A percentile compares a stretch with the other conserved stretches of the same genome.
These are phyloP conservation scores for Ciconia nigra DNA, from an alignment of 2,797 vertebrate genomes.

Conservation along the genomic window DNA sequence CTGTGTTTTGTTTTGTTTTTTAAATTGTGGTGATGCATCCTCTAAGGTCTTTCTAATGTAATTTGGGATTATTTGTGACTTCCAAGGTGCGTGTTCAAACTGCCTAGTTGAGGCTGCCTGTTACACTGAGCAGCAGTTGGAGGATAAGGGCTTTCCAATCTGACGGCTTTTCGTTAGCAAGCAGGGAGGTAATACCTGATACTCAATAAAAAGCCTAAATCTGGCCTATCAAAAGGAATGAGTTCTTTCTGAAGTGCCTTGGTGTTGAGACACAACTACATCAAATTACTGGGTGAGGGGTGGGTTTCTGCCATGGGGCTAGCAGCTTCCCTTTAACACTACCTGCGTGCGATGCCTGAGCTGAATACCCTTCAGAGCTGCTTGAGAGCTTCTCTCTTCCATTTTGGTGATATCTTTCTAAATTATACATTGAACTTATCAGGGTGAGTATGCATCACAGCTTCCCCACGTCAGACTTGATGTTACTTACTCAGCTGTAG, in stretches of 20 bases:
- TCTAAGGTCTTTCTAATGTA: background rate
- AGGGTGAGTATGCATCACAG: constrained; percentile 72
- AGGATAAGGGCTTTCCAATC: background rate
- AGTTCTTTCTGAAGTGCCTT: background rate
- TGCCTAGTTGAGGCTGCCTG: background rate
- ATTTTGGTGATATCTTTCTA: constrained; percentile 74
- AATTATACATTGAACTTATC: constrained; percentile 76
- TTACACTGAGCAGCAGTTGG: background rate
- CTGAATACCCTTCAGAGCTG: constrained; percentile 61
- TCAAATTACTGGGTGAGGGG: background rate
- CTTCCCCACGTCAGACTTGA: constrained; percentile 58
- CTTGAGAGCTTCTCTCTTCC: constrained; percentile 66
- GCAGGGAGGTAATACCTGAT: background rate
- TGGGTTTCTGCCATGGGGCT: background rate
- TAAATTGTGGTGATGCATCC: background rate
- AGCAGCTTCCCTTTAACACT: background rate
- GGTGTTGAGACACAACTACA: background rate
- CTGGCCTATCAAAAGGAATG: background rate
- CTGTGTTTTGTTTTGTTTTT: too few species aligned
- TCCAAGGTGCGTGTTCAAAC: background rate
- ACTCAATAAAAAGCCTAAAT: background rate
- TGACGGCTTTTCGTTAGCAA: background rate
- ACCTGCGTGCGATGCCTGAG: background rate
- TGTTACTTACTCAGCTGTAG: constrained; percentile 37
- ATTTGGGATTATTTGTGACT: background rate